These are phyloP conservation scores for Medauroidea extradentata DNA, from an alignment of 1,140 invertebrate genomes.

Conservation along the genomic window DNA sequence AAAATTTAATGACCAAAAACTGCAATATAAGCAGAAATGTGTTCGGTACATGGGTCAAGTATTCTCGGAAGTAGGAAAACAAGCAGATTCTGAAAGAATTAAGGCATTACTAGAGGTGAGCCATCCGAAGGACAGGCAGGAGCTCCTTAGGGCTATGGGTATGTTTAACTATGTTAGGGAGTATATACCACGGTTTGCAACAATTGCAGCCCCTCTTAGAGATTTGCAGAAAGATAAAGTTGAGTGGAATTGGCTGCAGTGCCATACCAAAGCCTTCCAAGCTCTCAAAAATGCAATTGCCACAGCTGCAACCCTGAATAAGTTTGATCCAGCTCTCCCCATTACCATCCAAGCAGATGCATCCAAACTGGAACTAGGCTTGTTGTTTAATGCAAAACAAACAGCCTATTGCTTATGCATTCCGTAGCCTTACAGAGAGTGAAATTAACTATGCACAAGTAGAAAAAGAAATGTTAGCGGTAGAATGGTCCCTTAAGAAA, in stretches of 20 bases:
- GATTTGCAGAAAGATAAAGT: conserved; percentile 19
- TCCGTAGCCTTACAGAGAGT: conserved; percentile 30
- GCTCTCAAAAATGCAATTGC: conserved; percentile 23
- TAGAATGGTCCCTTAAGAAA: conserved; percentile 28
- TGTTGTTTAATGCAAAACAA: conserved; percentile 30
- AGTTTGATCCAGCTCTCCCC: conserved; percentile 26
- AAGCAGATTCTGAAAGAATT: conserved; percentile 37
- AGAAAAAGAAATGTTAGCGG: conserved; percentile 36
- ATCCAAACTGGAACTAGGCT: conserved; percentile 26
- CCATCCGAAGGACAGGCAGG: conserved; percentile 28
- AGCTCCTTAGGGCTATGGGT: conserved; percentile 35
- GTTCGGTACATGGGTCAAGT: conserved; percentile 36
- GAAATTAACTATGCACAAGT: conserved; percentile 34
- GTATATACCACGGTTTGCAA: conserved; percentile 25
- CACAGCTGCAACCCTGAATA: conserved; percentile 20
- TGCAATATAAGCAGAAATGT: conserved; percentile 20
- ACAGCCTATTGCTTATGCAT: conserved; percentile 39
- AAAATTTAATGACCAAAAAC: conserved; percentile 37
- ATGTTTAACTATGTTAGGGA: conserved; percentile 33
- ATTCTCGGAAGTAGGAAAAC: conserved; percentile 31
- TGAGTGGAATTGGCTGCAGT: conserved; percentile 16
- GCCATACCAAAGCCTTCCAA: conserved; percentile 18
- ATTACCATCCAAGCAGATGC: conserved; percentile 33
- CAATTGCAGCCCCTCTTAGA: conserved; percentile 14
- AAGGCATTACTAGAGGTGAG: conserved; percentile 36